Evolutionary conservation across 2,113 vertebrate genomes (phyloP).

Genomic region (Physeter macrocephalus): DNA sequence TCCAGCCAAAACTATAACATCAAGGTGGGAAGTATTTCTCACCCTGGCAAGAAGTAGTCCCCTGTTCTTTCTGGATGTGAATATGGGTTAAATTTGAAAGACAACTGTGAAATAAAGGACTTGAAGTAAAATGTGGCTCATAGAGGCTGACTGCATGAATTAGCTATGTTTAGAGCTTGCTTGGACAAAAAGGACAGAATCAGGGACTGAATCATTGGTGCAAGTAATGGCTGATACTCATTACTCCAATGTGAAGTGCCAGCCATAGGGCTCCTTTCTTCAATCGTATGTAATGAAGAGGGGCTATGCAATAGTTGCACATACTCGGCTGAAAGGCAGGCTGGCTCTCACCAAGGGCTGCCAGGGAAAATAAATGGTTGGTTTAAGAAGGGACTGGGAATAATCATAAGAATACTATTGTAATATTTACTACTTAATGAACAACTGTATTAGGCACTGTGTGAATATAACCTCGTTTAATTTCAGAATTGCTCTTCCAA

Average conservation of each 20-base stretch:
- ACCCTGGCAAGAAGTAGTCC: neutral
- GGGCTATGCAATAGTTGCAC: neutral
- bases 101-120: neutral
- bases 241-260: neutral
- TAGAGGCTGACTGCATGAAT: neutral
- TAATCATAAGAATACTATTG: neutral
- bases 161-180: neutral
- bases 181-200: neutral
- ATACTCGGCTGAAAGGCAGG: neutral
- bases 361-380: neutral
- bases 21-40: neutral
- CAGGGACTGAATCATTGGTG: neutral
- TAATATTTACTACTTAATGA: neutral
- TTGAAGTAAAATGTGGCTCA: neutral
- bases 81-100: neutral
- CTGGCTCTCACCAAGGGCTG: neutral
- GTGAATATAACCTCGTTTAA: neutral
- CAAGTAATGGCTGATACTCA: neutral
- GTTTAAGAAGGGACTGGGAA: neutral
- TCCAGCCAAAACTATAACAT: neutral
- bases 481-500: neutral
- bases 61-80: neutral
- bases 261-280: neutral
- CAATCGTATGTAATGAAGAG: neutral
- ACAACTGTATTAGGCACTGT: neutral